Percentiles rank a stretch among this genome's conserved stretches.
Evolutionary conservation across 2,113 vertebrate species (phyloP).

Genomic region (Dromiciops gliroides): DNA sequence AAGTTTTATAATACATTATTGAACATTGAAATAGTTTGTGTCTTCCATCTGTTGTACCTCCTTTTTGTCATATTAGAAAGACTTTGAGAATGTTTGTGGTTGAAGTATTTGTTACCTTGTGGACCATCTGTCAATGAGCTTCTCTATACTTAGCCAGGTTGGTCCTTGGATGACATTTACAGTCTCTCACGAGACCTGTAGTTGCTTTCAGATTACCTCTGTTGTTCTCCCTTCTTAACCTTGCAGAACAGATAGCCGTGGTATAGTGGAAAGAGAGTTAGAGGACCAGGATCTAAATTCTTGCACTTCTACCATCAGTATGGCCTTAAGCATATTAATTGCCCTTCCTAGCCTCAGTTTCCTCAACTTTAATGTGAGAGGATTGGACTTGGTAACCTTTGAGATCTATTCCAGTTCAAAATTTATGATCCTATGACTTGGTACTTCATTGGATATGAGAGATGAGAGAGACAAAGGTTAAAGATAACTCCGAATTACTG

Average conservation of each 20-base stretch:
- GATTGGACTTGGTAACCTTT: conserved; percentile 27
- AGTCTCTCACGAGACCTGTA: not conserved
- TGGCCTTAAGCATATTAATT: not conserved
- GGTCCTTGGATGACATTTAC: not conserved
- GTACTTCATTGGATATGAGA: not conserved
- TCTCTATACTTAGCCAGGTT: not conserved
- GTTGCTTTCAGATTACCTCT: not conserved
- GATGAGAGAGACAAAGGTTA: not conserved
- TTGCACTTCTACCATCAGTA: not conserved
- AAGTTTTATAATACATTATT: not conserved
- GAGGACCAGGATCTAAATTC: not conserved
- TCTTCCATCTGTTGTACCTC: not conserved
- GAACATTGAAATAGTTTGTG: not conserved
- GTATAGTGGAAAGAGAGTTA: not conserved
- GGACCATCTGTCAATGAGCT: not conserved
- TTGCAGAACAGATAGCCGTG: not conserved
- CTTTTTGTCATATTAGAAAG: not conserved
- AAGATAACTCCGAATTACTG: not conserved
- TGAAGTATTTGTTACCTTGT: not conserved
- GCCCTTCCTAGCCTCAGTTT: not conserved
- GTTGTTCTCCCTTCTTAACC: not conserved
- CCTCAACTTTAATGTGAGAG: not conserved
- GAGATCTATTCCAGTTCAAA: conserved; percentile 33
- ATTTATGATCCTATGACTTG: not conserved
- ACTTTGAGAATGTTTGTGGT: not conserved